Conservation (phyloP, 1,140 invertebrate genomes). For the Riptortus pedestris region DNA sequence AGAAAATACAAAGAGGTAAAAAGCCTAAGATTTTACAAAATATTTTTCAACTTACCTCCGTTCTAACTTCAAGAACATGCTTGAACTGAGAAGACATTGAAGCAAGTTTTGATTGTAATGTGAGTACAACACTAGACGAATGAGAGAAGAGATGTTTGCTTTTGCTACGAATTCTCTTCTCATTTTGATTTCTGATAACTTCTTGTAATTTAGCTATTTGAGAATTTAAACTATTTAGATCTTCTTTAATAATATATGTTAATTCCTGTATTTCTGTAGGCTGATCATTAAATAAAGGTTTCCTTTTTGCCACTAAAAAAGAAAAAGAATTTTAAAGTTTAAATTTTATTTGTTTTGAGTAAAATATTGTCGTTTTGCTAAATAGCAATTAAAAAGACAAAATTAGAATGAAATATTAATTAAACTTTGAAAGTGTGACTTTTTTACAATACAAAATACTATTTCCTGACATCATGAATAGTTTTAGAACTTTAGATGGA, state of each 20-base stretch:
- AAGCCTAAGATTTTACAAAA: background rate
- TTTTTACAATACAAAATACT: no score
- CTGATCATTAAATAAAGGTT: conserved; percentile 92
- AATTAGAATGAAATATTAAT: no score
- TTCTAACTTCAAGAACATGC: conserved; percentile 68
- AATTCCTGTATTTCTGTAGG: conserved; percentile 93
- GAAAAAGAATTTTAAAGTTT: no score
- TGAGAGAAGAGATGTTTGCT: conserved; percentile 77
- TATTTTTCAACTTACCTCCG: conserved; percentile 48
- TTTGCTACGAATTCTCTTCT: conserved; percentile 46
- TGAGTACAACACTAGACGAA: conserved; percentile 89
- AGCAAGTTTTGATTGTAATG: conserved; percentile 88
- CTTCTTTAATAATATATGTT: conserved; percentile 95
- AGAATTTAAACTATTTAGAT: conserved; percentile 87
- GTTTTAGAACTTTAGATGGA: no score
- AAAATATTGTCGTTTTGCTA: no score
- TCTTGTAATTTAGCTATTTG: conserved; percentile 85
- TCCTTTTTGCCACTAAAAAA: conserved; percentile 86
- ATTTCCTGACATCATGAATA: no score
- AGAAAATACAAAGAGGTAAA: no score
- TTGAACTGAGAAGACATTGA: conserved; percentile 96
- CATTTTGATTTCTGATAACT: conserved; percentile 57
- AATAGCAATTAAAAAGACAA: no score
- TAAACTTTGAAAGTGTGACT: no score
- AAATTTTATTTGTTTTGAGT: no score